phyloP scores from a whole-genome alignment of 1,140 invertebrate species.

The Drosophila triauraria region DNA sequence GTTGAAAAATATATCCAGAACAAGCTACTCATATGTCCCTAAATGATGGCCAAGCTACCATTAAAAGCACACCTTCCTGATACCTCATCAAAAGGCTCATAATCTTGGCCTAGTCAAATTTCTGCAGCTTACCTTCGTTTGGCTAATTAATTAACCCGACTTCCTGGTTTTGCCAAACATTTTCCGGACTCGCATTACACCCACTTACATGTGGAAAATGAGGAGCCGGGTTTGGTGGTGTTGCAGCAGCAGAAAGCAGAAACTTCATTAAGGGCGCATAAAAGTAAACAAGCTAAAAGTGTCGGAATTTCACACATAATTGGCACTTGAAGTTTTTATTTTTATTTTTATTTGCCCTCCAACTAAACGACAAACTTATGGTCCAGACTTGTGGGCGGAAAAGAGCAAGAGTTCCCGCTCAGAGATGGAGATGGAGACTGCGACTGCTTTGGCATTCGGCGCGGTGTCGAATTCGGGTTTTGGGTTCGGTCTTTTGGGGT shows the following conservation, averaged over 20 bases:
- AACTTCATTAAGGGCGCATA: constrained; percentile 81
- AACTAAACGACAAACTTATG: constrained; percentile 82
- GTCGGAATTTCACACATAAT: constrained; percentile 83
- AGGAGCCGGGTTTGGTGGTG: constrained; percentile 4
- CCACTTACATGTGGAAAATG: constrained; percentile 21
- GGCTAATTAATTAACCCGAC: constrained; percentile 27
- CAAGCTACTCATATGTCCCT: not conserved
- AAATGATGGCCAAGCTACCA: too few relatives aligned
- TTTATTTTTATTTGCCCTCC: constrained; percentile 73
- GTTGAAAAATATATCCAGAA: not conserved
- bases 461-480: constrained; percentile 38
- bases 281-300: constrained; percentile 81
- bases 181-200: constrained; percentile 22
- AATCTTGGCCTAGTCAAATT: constrained; percentile 34
- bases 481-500: constrained; percentile 52
- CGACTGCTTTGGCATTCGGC: constrained; percentile 6
- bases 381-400: constrained; percentile 48
- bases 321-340: constrained; percentile 83
- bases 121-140: constrained; percentile 10
- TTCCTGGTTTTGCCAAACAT: constrained; percentile 5
- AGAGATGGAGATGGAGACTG: constrained; percentile 5
- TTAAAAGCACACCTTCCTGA: not conserved
- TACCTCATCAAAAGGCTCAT: not conserved
- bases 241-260: constrained; percentile 49
- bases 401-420: constrained; percentile 3